Percentiles rank a stretch among this genome's conserved stretches.
Conservation (phyloP, 2,797 vertebrate genomes). For the Coilia nasus region DNA sequence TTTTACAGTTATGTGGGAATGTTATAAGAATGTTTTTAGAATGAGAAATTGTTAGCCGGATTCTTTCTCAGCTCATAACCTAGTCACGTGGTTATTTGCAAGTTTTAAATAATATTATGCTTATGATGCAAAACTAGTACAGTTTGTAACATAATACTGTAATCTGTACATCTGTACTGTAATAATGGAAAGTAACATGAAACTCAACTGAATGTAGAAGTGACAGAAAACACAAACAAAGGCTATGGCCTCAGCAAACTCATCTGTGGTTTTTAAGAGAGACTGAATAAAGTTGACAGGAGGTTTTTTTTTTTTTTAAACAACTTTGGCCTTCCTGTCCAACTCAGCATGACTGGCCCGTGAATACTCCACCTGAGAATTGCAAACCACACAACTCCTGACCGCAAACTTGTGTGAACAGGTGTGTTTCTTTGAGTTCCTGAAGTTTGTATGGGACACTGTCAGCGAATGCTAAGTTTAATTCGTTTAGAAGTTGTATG, state of each 20-base stretch:
- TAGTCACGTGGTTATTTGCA: neutral
- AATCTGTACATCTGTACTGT: too few relatives aligned
- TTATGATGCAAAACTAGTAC: neutral
- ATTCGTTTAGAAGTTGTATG: conserved; percentile 28
- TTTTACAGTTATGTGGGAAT: neutral
- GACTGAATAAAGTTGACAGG: conserved; percentile 11
- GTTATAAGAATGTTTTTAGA: neutral
- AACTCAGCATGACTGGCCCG: conserved; percentile 5
- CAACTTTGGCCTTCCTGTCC: conserved; percentile 20
- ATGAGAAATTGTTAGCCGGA: neutral
- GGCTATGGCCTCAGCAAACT: conserved; percentile 46
- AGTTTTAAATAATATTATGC: neutral
- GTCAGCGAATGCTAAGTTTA: conserved; percentile 34
- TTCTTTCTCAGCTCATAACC: neutral
- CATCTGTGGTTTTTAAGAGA: conserved; percentile 5
- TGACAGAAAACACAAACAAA: conserved; percentile 65
- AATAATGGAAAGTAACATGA: neutral
- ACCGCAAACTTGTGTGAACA: conserved; percentile 33
- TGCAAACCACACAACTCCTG: conserved; percentile 31
- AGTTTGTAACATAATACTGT: neutral
- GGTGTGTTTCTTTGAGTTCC: conserved; percentile 35
- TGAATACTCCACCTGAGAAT: conserved; percentile 26
- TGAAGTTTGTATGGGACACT: conserved; percentile 27
- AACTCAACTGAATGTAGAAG: neutral
- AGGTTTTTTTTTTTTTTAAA: neutral